A percentile compares a stretch with the other conserved stretches of the same genome.
These are phyloP conservation scores for Zele albiditarsus DNA, from an alignment of 2,888 invertebrate genomes.

Conservation along the genomic window DNA sequence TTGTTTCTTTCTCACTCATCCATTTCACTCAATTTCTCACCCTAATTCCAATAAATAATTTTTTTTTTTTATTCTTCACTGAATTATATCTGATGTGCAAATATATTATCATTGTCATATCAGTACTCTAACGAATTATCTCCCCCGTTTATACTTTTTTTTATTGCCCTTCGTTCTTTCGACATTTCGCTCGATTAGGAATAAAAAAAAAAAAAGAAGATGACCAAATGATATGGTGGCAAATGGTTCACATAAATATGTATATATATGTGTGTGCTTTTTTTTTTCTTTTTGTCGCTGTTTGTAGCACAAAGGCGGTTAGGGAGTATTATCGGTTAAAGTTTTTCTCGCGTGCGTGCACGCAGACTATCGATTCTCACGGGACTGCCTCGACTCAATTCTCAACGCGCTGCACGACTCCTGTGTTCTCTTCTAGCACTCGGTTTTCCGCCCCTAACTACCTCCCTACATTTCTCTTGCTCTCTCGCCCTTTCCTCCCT, in stretches of 20 bases:
- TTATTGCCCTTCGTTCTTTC: not conserved
- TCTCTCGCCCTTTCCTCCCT: slow-evolving; percentile 5
- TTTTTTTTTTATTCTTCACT: not conserved
- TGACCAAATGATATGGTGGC: not conserved
- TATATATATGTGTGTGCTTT: not conserved
- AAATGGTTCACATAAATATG: not conserved
- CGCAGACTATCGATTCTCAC: slow-evolving; percentile 70
- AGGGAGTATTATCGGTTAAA: slow-evolving; percentile 44
- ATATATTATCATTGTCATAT: not conserved
- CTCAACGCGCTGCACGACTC: slow-evolving; percentile 49
- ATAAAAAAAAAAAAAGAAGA: not conserved
- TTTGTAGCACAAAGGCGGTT: not conserved
- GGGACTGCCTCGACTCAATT: slow-evolving; percentile 52
- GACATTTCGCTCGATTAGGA: not conserved
- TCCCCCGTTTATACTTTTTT: not conserved
- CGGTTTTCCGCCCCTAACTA: slow-evolving; percentile 24
- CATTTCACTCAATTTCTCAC: not conserved
- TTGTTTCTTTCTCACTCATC: not conserved
- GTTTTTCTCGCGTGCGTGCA: slow-evolving; percentile 59
- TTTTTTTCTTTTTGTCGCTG: not conserved
- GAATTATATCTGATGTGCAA: not conserved
- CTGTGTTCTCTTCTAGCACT: slow-evolving; percentile 32
- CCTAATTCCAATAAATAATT: not conserved
- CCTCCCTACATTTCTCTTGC: slow-evolving; percentile 16
- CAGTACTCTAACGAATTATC: not conserved